Conservation (phyloP, 2,797 vertebrate species). For the Mus spretus region DNA sequence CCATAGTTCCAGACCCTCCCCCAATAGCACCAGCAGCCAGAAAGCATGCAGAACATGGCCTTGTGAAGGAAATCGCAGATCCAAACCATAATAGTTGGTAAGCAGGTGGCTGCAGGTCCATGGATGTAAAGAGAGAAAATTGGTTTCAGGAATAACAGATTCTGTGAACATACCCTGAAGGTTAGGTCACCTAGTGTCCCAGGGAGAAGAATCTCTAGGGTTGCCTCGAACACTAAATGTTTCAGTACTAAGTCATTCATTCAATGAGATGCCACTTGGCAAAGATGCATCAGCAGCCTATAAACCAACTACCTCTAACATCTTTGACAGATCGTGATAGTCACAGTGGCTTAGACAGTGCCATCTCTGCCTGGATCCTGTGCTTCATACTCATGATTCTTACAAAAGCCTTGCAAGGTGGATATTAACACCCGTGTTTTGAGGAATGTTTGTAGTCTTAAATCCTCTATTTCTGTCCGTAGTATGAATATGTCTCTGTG, state of each 20-base stretch:
- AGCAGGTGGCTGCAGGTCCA: neutral
- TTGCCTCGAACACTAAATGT: neutral
- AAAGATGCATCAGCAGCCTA: neutral
- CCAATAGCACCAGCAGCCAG: neutral
- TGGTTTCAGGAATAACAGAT: neutral
- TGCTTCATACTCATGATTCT: neutral
- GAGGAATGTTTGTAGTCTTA: neutral
- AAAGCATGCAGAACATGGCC: too few species aligned
- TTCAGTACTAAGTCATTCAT: neutral
- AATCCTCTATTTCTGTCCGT: neutral
- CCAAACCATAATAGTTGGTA: neutral
- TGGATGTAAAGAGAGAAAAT: neutral
- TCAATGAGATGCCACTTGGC: neutral
- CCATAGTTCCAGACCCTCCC: neutral
- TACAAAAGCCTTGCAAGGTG: neutral
- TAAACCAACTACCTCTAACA: neutral
- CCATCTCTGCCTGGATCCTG: neutral
- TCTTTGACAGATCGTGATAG: neutral
- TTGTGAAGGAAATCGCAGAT: neutral
- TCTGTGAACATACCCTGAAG: neutral
- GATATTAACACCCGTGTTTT: rapidly evolving
- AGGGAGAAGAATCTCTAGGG: neutral
- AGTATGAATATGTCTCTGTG: too few species aligned
- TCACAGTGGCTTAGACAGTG: neutral
- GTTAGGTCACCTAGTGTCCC: too few species aligned